Conservation (phyloP, 37 sponge, comb jelly and placozoan genomes). For the Crambe crambe region DNA sequence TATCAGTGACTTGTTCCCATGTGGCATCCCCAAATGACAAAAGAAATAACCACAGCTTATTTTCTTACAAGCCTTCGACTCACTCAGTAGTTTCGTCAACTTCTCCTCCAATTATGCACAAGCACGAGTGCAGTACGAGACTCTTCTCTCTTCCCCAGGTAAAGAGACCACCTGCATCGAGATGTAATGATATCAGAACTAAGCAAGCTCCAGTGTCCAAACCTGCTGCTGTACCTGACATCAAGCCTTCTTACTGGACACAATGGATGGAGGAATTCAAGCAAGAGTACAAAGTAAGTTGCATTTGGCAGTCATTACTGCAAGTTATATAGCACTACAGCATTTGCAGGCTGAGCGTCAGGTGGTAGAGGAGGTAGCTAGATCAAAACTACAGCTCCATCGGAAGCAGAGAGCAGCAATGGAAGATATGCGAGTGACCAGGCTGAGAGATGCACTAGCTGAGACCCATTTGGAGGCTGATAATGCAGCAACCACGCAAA, state of each 20-base stretch:
- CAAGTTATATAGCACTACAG: not conserved
- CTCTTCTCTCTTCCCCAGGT: too few species aligned
- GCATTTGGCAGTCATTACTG: not conserved
- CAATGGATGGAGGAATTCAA: slow-evolving; percentile 30
- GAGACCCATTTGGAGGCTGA: not conserved
- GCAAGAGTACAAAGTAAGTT: slow-evolving; percentile 5
- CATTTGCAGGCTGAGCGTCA: slow-evolving; percentile 12
- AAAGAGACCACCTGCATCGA: too few species aligned
- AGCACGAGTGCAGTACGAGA: too few species aligned
- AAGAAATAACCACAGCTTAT: too few species aligned
- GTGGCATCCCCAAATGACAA: too few species aligned
- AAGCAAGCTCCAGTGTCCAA: not conserved
- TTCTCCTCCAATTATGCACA: too few species aligned
- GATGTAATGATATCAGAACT: too few species aligned
- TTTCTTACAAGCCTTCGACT: too few species aligned
- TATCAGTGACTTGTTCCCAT: too few species aligned
- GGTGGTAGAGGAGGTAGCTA: slow-evolving; percentile 2
- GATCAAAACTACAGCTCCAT: not conserved
- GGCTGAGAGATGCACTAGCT: not conserved
- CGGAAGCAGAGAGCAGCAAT: slow-evolving; percentile 18
- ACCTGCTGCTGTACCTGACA: not conserved
- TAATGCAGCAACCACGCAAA: not conserved
- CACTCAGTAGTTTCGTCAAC: too few species aligned
- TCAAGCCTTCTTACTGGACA: not conserved
- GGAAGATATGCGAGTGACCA: slow-evolving; percentile 28